Evolutionary conservation across 1,140 invertebrate genomes (phyloP).

Genomic region (Drosophila sp.): DNA sequence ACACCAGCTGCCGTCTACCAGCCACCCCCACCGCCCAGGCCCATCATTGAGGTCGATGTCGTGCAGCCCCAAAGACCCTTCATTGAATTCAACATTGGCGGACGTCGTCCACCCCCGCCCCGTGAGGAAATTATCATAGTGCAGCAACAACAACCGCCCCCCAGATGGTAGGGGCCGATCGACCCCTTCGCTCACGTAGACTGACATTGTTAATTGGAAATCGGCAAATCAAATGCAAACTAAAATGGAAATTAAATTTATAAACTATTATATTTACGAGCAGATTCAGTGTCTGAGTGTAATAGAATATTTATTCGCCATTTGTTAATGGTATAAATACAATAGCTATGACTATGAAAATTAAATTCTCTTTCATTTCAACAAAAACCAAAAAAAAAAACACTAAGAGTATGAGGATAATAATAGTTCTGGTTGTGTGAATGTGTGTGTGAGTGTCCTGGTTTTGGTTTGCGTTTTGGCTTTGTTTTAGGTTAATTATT

Average conservation of each 20-base stretch:
- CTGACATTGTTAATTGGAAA: conserved; percentile 20
- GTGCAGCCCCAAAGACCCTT: conserved; percentile 58
- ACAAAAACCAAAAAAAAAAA: neutral
- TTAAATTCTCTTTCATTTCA: conserved; percentile 43
- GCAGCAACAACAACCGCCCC: conserved; percentile 55
- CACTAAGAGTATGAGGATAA: neutral
- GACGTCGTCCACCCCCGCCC: conserved; percentile 54
- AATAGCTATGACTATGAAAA: conserved; percentile 48
- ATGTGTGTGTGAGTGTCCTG: neutral
- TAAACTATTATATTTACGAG: conserved; percentile 37
- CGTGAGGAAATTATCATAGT: conserved; percentile 67
- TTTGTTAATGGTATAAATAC: conserved; percentile 56
- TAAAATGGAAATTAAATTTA: conserved; percentile 39
- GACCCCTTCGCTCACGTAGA: neutral
- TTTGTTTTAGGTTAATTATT: conserved; percentile 13
- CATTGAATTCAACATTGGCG: conserved; percentile 69
- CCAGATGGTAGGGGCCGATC: conserved; percentile 52
- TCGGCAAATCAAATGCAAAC: conserved; percentile 19
- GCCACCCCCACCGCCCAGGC: conserved; percentile 54
- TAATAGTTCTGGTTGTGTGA: neutral
- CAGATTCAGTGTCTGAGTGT: conserved; percentile 12
- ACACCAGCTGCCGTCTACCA: conserved; percentile 64
- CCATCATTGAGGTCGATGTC: conserved; percentile 68
- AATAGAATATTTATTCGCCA: conserved; percentile 49
- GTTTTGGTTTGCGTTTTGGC: conserved; percentile 5